Conservation (phyloP, 2,797 vertebrate species). For the Muraenolepis orangiensis region DNA sequence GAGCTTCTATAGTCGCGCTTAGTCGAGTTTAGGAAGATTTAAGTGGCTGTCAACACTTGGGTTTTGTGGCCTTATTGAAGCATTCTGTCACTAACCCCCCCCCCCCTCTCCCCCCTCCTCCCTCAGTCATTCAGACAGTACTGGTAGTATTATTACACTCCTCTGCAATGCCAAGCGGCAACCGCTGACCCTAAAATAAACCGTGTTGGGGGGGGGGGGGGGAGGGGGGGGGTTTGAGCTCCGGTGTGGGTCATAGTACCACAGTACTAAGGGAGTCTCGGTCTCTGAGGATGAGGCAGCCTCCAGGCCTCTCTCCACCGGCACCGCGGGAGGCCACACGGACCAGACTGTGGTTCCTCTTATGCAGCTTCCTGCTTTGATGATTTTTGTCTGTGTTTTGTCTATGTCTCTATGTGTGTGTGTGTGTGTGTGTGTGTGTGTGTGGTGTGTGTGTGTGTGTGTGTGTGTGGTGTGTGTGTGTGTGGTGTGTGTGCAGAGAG, state of each 20-base stretch:
- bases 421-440: slow-evolving; percentile 4
- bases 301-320: slow-evolving; percentile 49
- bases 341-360: slow-evolving; percentile 40
- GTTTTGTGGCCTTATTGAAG: slow-evolving; percentile 30
- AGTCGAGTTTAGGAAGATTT: slow-evolving; percentile 22
- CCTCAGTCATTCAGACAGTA: slow-evolving; percentile 43
- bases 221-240: slow-evolving; percentile 16
- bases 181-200: slow-evolving; percentile 44
- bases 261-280: slow-evolving; percentile 46
- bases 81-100: slow-evolving; percentile 59
- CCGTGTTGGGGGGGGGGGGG: too few species aligned
- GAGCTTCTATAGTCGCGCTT: background rate
- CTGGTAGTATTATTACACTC: slow-evolving; percentile 47
- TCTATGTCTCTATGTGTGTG: background rate
- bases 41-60: slow-evolving; percentile 54
- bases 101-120: too few species aligned
- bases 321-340: slow-evolving; percentile 29
- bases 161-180: slow-evolving; percentile 51
- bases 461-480: slow-evolving; percentile 8
- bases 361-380: slow-evolving; percentile 46
- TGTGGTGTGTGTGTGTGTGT: slow-evolving; percentile 16
- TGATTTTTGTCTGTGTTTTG: slow-evolving; percentile 23
- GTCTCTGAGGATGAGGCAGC: slow-evolving; percentile 47
- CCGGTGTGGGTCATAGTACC: slow-evolving; percentile 7
- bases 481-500: slow-evolving; percentile 14